These are phyloP conservation scores for Trialeurodes vaporariorum DNA, from an alignment of 1,140 invertebrate genomes.

Conservation along the genomic window DNA sequence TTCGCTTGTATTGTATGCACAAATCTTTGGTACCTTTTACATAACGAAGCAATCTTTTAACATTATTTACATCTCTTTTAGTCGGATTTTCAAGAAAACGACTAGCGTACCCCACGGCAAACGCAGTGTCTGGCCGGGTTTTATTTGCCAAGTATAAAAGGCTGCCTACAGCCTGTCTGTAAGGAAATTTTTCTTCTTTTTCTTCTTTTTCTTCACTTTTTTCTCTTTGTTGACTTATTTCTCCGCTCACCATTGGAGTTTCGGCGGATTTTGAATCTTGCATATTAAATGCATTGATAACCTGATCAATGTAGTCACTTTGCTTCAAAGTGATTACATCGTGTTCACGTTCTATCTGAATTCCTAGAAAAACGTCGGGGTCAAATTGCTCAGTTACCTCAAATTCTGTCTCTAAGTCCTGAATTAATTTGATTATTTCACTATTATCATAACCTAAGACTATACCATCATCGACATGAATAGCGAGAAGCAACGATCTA, in stretches of 20 bases:
- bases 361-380: slow-evolving; percentile 26
- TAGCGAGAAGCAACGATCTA: slow-evolving; percentile 16
- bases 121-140: slow-evolving; percentile 32
- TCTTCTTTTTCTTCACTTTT: no score
- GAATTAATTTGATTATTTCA: slow-evolving; percentile 23
- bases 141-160: slow-evolving; percentile 29
- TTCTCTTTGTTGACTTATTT: no score
- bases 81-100: slow-evolving; percentile 15
- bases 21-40: slow-evolving; percentile 28
- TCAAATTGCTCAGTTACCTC: slow-evolving; percentile 18
- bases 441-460: slow-evolving; percentile 18
- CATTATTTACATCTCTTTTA: slow-evolving; percentile 3
- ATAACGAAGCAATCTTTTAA: slow-evolving; percentile 29
- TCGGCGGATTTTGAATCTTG: no score
- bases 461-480: slow-evolving; percentile 34
- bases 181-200: slow-evolving; percentile 19
- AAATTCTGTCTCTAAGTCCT: slow-evolving; percentile 18
- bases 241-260: no score
- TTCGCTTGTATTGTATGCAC: no score
- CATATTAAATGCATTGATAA: no score
- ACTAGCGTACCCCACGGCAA: slow-evolving; percentile 25
- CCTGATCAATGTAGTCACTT: no score
- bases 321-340: slow-evolving; percentile 16
- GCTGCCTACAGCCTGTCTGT: slow-evolving; percentile 26
- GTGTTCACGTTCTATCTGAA: slow-evolving; percentile 25